Percentiles rank a stretch among this genome's conserved stretches.
Conservation (phyloP, 2,797 vertebrate species). For the Bovichtus diacanthus region DNA sequence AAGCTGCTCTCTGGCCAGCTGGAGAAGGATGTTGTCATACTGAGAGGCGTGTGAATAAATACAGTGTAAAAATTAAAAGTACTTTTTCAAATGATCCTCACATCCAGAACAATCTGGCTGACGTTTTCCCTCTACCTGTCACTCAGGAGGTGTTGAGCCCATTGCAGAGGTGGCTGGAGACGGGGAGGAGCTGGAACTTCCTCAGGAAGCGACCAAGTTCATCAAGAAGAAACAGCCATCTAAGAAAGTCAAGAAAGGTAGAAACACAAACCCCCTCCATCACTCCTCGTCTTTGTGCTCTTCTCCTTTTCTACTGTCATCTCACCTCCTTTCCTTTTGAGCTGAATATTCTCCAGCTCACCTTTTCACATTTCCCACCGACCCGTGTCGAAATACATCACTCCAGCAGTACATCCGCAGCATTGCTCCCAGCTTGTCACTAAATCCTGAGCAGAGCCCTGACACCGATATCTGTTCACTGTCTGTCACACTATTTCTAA, state of each 20-base stretch:
- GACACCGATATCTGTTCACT: constrained; percentile 55
- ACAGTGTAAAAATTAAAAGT: no score
- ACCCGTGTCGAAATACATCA: constrained; percentile 7
- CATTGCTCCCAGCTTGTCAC: constrained; percentile 31
- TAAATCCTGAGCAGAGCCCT: constrained; percentile 38
- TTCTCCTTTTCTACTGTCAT: background rate
- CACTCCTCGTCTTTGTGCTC: background rate
- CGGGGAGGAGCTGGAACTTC: constrained; percentile 80
- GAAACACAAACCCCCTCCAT: constrained; percentile 67
- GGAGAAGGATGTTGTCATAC: background rate
- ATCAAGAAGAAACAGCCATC: constrained; percentile 79
- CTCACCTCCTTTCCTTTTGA: background rate
- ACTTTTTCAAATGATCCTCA: no score
- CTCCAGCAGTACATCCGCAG: constrained; percentile 30
- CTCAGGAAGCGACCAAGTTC: constrained; percentile 79
- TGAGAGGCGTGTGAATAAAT: no score
- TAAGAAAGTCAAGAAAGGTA: constrained; percentile 82
- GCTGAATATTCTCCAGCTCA: background rate
- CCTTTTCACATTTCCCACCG: constrained; percentile 29
- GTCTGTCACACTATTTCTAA: constrained; percentile 53
- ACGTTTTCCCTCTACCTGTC: constrained; percentile 15
- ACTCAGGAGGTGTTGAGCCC: constrained; percentile 76
- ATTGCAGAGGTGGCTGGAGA: constrained; percentile 84
- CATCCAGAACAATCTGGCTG: background rate
- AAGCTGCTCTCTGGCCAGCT: background rate